Evolutionary conservation across 2,888 invertebrate species (phyloP), one percentile per base, ranked within the genome.

Genomic region (Unio pictorum): DNA sequence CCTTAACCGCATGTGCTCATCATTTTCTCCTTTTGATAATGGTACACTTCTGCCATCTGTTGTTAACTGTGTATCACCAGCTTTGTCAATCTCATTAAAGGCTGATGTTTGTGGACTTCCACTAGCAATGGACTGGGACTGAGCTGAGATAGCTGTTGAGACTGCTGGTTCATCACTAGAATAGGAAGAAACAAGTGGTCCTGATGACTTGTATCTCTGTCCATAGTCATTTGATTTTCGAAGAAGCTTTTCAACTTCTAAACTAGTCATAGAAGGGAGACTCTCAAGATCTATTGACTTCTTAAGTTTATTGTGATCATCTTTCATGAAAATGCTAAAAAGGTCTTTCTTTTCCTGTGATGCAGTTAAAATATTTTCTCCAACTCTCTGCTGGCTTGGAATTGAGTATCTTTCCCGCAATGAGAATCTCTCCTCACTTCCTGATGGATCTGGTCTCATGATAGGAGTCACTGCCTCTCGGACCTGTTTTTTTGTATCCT

Each of bases 201-300:
- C 59, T n/a, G 45, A 55, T 26, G 20, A 55, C 60, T 65, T 68
- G n/a, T 26, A n/a, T 54, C 63, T 59, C 18, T 61, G 56, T 17
- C 71, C 71, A 61, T 67, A 61, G n/a, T 69, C 75, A 55, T 64
- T 71, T 72, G 73, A 73, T 64, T 66, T 74, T 59, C 69, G 73
- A 17, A 81, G 63, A 17, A 80, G 76, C 68, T 78, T 80, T 20
- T 79, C 81, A 45, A 81, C 81, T 67, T 81, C 81, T 59, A 80
- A 79, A 64, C 80, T 78, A 15, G 74, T 73, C n/a, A 80, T 72
- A 23, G 81, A 81, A 56, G 76, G 72, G 5, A 73, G 70, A 45
- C 72, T 75, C 30, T 79, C 80, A 57, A 74, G 71, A 30, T 75
- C 75, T 65, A 71, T 57, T 1, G 72, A 71, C 55, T 70, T 71